These are phyloP conservation scores for Ophion costatus DNA, from an alignment of 2,888 invertebrate species.

Conservation along the genomic window DNA sequence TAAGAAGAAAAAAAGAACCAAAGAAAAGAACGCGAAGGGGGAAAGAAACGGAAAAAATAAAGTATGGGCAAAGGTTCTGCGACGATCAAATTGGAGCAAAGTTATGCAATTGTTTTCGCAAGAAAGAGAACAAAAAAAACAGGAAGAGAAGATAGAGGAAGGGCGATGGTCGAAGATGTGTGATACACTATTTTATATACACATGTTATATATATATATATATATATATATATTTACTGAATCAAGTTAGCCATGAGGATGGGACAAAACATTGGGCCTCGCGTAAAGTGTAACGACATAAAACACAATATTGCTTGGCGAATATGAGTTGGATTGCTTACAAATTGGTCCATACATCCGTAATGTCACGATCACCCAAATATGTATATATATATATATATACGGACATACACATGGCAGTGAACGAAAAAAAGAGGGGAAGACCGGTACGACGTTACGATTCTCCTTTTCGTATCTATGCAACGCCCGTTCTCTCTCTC, in stretches of 20 bases:
- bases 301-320: slow-evolving; percentile 81
- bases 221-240: not conserved
- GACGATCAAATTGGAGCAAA: not conserved
- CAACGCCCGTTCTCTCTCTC: slow-evolving; percentile 23
- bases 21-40: too few relatives aligned
- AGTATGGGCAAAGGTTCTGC: too few relatives aligned
- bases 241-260: slow-evolving; percentile 5
- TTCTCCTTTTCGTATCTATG: slow-evolving; percentile 31
- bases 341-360: slow-evolving; percentile 83
- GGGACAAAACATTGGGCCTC: slow-evolving; percentile 2
- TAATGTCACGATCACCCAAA: slow-evolving; percentile 81
- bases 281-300: slow-evolving; percentile 69
- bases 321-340: slow-evolving; percentile 83
- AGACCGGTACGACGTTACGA: slow-evolving; percentile 25
- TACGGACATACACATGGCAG: slow-evolving; percentile 65
- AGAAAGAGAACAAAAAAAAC: not conserved
- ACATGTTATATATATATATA: too few relatives aligned
- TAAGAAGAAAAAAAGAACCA: too few relatives aligned
- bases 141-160: not conserved
- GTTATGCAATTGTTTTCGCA: slow-evolving; percentile 1
- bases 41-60: too few relatives aligned
- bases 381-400: too few relatives aligned
- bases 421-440: slow-evolving; percentile 47
- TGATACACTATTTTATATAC: not conserved
- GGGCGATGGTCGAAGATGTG: slow-evolving; percentile 2